These are phyloP conservation scores for Muscina levida DNA, from an alignment of 2,888 invertebrate genomes.

Conservation along the genomic window DNA sequence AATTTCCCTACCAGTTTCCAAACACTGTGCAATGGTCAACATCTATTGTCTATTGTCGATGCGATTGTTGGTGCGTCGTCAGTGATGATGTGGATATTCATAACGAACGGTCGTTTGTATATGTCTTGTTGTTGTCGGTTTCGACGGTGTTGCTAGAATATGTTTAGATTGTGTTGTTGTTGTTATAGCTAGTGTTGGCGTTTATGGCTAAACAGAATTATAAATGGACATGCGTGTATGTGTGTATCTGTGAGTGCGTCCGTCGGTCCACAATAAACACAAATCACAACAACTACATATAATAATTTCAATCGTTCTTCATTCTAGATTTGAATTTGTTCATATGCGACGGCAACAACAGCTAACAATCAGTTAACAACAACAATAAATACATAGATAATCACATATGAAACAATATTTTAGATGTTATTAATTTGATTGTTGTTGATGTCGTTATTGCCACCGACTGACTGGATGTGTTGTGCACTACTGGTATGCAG, in stretches of 20 bases:
- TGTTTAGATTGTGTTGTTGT: background rate
- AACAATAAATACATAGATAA: background rate
- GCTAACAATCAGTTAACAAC: background rate
- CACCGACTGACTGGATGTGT: too few species aligned
- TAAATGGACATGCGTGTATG: background rate
- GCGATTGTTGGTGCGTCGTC: constrained; percentile 5
- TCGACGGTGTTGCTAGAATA: background rate
- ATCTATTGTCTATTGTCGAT: background rate
- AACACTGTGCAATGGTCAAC: constrained; percentile 21
- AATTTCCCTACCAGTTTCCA: background rate
- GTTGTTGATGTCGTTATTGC: too few species aligned
- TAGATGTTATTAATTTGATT: too few species aligned
- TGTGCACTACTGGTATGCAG: background rate
- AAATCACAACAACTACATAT: constrained; percentile 36
- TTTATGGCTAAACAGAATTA: too few species aligned
- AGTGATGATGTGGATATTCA: constrained; percentile 50
- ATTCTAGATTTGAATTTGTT: constrained; percentile 13
- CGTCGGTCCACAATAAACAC: constrained; percentile 23
- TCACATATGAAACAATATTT: background rate
- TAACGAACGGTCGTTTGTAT: constrained; percentile 40
- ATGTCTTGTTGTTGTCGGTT: background rate
- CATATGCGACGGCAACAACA: background rate
- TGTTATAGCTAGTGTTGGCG: constrained; percentile 15
- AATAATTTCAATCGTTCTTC: background rate
- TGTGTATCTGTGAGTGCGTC: background rate